Base-by-base conservation (phyloP, 2,888 invertebrate genomes). In the Aphidius colemani region DNA sequence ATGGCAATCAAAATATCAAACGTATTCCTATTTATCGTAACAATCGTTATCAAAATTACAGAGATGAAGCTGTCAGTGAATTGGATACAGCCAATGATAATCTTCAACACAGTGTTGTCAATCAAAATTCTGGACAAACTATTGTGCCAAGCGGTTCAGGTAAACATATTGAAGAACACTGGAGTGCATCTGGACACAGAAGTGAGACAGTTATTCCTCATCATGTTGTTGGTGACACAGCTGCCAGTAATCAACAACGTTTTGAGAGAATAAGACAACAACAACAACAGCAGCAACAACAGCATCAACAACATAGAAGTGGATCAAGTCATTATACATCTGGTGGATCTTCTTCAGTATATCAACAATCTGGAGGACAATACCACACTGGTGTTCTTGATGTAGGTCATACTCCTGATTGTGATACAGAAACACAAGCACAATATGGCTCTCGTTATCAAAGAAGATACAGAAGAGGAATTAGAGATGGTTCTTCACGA, bases 401-500 rank as follows among this genome's bases (percentile, higher is more conserved):
- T n/a, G 11, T 69, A 45, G 68, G 69, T 10, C 67, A 68, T 3
- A 46, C 7, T 2, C 2, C 51, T 50, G 46, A 13, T 45, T 41
- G 59, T 44, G 46, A 53, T 30, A 48, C 48, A 40, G 49, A n/a
- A 18, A 59, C 7, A 43, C 55, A 45, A 57, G 48, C 48, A 48
- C 48, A 13, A 11, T 48, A 48, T 48, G 13, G 1, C 1, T 13
- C 10, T 48, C 48, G 53, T 11, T 43, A 53, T n/a, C 43, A 53
- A 11, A 50, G 18, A 48, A 61, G 65, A 10, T 59, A 68, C 46
- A 63, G 64, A 8, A 71, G 62, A 44, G 69, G 65, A 8, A 71
- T 72, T 57, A 74, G 71, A 60, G 73, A 78, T 41, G 68, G 4
- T 72, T 77, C 59, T 67, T 66, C 50, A 2, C 72, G 75, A 57